Evolutionary conservation across 2,797 vertebrate species (phyloP).

Genomic region (Enteromius afrohamiltoni): DNA sequence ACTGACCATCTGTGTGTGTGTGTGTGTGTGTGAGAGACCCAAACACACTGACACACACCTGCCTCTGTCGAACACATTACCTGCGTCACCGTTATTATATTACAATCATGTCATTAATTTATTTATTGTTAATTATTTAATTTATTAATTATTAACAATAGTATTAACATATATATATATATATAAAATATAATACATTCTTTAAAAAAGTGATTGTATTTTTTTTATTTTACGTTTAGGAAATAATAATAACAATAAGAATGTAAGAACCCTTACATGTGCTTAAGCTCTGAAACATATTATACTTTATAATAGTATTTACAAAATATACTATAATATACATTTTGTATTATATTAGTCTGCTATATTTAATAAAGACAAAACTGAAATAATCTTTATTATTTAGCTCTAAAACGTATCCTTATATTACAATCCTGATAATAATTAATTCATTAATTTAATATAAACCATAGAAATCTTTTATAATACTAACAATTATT

Average conservation of each 20-base stretch:
- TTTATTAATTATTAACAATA: not conserved
- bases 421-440: not conserved
- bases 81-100: slow-evolving; percentile 4
- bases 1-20: slow-evolving; percentile 15
- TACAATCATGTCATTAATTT: not conserved
- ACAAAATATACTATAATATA: not conserved
- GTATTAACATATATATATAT: not conserved
- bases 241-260: not conserved
- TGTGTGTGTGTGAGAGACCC: slow-evolving; percentile 28
- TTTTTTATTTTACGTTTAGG: not conserved
- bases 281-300: not conserved
- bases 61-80: not conserved
- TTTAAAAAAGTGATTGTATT: not conserved
- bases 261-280: not conserved
- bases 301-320: not conserved
- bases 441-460: not conserved
- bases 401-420: not conserved
- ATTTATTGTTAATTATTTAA: no score
- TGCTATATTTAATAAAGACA: not conserved
- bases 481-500: not conserved
- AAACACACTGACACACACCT: slow-evolving; percentile 7
- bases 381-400: not conserved
- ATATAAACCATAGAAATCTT: not conserved
- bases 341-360: not conserved
- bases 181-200: not conserved